phyloP scores from a whole-genome alignment of 2,888 invertebrate genomes.

The Mechanitis messenoides region DNA sequence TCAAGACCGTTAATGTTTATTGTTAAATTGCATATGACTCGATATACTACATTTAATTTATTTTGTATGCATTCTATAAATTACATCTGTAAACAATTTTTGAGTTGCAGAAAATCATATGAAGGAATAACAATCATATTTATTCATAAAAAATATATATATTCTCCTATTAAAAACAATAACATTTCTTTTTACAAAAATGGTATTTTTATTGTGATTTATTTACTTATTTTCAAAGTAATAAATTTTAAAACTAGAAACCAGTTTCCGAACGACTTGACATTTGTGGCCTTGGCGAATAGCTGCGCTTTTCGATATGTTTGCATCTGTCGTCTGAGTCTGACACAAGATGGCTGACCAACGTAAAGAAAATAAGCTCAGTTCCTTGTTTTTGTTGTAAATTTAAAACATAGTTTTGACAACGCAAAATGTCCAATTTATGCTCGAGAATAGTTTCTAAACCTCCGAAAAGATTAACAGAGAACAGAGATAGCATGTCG shows the following conservation, averaged over 20 bases:
- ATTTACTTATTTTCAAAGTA: no score
- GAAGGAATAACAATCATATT: no score
- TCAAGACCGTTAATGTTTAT: not conserved
- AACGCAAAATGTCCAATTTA: conserved; percentile 81
- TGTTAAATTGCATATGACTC: no score
- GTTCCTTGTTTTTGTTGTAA: conserved; percentile 23
- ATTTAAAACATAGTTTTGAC: conserved; percentile 24
- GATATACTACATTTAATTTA: no score
- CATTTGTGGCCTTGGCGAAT: conserved; percentile 8
- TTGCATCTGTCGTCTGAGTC: not conserved
- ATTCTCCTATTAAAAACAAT: no score
- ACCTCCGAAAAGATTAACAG: conserved; percentile 85
- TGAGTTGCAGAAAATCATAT: no score
- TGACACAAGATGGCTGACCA: conserved; percentile 34
- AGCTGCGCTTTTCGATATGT: conserved; percentile 4
- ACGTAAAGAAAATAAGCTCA: conserved; percentile 25
- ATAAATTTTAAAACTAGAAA: no score
- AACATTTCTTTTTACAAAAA: no score
- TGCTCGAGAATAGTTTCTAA: conserved; percentile 85
- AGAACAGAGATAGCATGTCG: conserved; percentile 82
- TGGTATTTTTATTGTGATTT: no score
- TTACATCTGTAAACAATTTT: no score
- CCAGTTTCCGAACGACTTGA: conserved; percentile 13
- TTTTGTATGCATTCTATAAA: no score
- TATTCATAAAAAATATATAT: no score